Evolutionary conservation across 2,888 invertebrate genomes (phyloP), one percentile per base, ranked within the genome.

Genomic region (Steinernema carpocapsae): DNA sequence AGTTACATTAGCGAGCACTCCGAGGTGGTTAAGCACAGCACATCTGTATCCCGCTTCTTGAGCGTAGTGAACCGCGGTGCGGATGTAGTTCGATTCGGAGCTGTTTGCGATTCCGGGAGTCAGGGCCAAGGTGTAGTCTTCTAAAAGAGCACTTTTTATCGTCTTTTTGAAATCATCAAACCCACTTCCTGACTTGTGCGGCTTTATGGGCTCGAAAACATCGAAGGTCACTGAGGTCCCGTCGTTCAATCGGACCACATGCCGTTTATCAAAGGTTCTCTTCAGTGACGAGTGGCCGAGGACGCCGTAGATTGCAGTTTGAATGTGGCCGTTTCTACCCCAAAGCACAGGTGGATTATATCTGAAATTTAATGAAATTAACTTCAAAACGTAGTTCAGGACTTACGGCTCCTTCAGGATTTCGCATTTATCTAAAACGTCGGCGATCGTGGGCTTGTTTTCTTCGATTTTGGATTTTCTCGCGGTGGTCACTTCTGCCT

Each of bases 291-390:
- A 93, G 74, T 95, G 91, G 0, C 89, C 89, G 72, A 89, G 84
- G 74, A 89, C 87, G 85, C 94, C 95, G 89, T 95, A 95, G 72
- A 95, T 90, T 76, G 95, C 93, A 0, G 95, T 95, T 89, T 96
- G 95, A 24, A 95, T 92, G 88, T 96, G 95, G 14, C 95, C 95
- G 88, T 94, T 95, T 89, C 94, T 94, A 75, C 96, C 96, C 95
- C 95, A 96, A 82, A 95, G 88, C 81, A 74, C 43, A 2, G 83
- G 83, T 22, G 83, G 82, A 45, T 75, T 72, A 70, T 84, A 83
- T 1, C 83, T 84, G 46, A 51, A 77, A 76, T 37, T 37, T 3
- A 37, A 37, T 37, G 4, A 37, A n/a, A 26, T 32, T 46, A 24
- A 42, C 3, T 24, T 12, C 51, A 17, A 29, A 22, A 17, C 22